Evolutionary conservation across 2,888 invertebrate species (phyloP).

Genomic region (Melieria omissa): DNA sequence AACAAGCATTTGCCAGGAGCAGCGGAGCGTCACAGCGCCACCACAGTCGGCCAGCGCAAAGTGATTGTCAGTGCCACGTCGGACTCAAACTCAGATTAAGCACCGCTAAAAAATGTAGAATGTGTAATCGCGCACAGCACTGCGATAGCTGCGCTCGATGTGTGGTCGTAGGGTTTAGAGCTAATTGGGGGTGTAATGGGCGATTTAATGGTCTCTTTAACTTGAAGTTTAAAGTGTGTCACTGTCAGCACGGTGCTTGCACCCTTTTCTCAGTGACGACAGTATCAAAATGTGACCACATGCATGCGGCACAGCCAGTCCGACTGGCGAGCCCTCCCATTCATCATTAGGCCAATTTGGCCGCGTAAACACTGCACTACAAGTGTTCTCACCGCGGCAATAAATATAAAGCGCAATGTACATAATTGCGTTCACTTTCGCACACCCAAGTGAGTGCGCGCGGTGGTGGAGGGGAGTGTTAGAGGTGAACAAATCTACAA

Average conservation of each 20-base stretch:
- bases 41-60: no score
- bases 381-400: conserved; percentile 5
- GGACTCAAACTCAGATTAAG: no score
- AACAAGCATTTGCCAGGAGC: no score
- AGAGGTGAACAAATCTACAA: conserved; percentile 24
- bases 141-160: no score
- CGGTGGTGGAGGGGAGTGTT: conserved; percentile 35
- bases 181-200: conserved; percentile 66
- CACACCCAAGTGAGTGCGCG: conserved; percentile 22
- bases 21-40: no score
- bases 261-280: conserved; percentile 33
- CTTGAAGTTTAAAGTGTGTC: conserved; percentile 53
- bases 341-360: conserved; percentile 27
- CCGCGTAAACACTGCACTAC: conserved; percentile 9
- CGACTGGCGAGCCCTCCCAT: conserved; percentile 17
- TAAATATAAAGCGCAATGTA: conserved; percentile 16
- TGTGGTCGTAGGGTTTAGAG: conserved; percentile 19
- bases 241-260: conserved; percentile 52
- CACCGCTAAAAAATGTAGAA: no score
- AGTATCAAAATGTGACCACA: conserved; percentile 38
- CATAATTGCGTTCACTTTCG: not conserved
- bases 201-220: conserved; percentile 60
- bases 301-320: conserved; percentile 27
- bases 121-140: no score
- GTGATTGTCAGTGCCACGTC: no score